Evolutionary conservation across 2,113 vertebrate species (phyloP), one percentile per base, ranked within the genome.

Genomic region (Rhynchopsitta pachyrhyncha): DNA sequence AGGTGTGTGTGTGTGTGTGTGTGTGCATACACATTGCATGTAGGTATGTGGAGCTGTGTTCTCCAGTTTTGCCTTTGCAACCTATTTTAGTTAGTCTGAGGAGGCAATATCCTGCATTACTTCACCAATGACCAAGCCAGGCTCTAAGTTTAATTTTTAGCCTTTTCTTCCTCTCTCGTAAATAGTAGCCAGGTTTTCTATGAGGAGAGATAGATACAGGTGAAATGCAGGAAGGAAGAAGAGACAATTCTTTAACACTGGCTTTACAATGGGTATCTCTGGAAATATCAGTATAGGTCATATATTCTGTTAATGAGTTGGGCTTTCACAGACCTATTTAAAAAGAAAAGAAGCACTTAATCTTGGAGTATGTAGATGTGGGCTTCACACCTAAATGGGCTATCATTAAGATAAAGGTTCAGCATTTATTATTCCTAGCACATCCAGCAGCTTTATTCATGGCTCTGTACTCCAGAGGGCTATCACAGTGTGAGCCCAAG

Each of bases 401-500:
- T 74, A 88, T 88, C 80, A 29, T 67, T 93, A 80, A 92, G 83
- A 60, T 85, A 90, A 93, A 91, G 33, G 39, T 62, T 81, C 47
- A 31, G 47, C 70, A 81, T 93, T 91, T 96, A 62, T 93, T 93
- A 93, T 92, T 96, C 84, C 83, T 82, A 96, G 59, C 70, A 82
- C 75, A 94, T 88, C 75, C 85, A 88, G 75, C 78, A 88, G 71
- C 80, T 90, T 82, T 93, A 80, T 90, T 93, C 88, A 78, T 64
- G 85, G 50, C 68, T 70, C 35, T 81, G 10, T 47, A 57, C 86
- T 88, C 77, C 69, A 57, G 74, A 62, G 82, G 46, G 77, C 81
- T 93, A 18, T 77, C 29, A 31, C 71, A 60, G 64, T 63, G 44
- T 1, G 10, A 86, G 69, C 86, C 73, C 76, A 84, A 59, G 67